Evolutionary conservation across 2,888 invertebrate species (phyloP).

Genomic region (Eilema depressum): DNA sequence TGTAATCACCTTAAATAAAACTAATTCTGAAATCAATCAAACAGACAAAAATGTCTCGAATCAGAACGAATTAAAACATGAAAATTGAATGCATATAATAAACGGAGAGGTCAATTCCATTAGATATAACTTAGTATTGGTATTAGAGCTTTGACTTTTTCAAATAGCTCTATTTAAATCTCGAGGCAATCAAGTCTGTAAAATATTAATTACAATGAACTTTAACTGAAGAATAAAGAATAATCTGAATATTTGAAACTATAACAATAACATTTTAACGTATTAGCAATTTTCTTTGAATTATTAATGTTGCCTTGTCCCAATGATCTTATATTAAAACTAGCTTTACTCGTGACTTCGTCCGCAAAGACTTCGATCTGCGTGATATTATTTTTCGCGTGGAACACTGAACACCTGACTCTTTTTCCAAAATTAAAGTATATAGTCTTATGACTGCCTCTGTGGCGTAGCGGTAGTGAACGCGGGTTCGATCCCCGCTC

Average conservation of each 20-base stretch:
- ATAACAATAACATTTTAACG: neutral
- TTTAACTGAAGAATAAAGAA: slow-evolving; percentile 1
- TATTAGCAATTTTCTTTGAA: neutral
- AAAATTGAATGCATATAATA: neutral
- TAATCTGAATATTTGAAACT: neutral
- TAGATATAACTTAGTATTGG: neutral
- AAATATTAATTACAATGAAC: neutral
- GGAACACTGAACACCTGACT: too few species aligned
- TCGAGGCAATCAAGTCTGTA: neutral
- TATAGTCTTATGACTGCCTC: too few species aligned
- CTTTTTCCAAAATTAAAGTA: too few species aligned
- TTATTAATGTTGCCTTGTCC: neutral
- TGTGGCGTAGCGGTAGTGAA: too few species aligned
- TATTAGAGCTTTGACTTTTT: neutral
- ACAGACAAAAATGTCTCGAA: neutral
- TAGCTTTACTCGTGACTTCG: too few species aligned
- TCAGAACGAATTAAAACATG: neutral
- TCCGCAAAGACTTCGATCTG: too few species aligned
- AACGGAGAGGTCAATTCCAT: slow-evolving; percentile 1
- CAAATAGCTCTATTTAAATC: neutral
- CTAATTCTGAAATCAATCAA: neutral
- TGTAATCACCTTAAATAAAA: too few species aligned
- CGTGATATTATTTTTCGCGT: too few species aligned
- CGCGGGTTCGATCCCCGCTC: too few species aligned
- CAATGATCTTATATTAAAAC: too few species aligned